Conservation (phyloP, 2,797 vertebrate species). For the Leontopithecus rosalia region DNA sequence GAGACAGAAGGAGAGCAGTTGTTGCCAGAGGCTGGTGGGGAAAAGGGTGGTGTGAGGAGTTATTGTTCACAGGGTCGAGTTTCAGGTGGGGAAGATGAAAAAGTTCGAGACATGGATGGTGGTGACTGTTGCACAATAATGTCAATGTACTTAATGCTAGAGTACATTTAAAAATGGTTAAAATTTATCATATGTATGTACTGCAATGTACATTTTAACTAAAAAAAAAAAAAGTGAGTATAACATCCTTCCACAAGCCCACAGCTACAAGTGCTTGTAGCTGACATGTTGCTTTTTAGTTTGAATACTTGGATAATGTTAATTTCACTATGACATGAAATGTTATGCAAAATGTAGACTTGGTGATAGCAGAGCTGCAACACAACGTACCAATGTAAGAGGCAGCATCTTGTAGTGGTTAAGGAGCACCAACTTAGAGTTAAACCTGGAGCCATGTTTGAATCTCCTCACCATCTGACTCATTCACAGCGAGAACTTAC, state of each 20-base stretch:
- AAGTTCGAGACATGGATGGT: neutral
- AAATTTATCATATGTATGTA: neutral
- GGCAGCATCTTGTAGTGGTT: neutral
- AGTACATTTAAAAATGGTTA: neutral
- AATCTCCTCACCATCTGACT: neutral
- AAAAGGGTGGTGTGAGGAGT: neutral
- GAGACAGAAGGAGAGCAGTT: neutral
- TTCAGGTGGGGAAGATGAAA: neutral
- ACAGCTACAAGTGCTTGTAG: neutral
- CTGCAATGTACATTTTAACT: neutral
- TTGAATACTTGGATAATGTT: neutral
- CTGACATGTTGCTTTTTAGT: neutral
- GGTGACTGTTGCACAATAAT: neutral
- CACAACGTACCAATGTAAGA: neutral
- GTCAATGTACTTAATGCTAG: neutral
- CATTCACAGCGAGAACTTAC: neutral
- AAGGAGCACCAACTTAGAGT: neutral
- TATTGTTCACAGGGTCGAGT: neutral
- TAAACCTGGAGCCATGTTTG: neutral
- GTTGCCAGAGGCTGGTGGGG: neutral
- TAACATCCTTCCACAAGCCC: neutral
- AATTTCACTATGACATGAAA: neutral
- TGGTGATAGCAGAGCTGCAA: neutral
- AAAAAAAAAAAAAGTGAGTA: neutral
- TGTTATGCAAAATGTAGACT: neutral